These are phyloP conservation scores for Synergus umbraculus DNA, from an alignment of 2,888 invertebrate genomes.

Conservation along the genomic window DNA sequence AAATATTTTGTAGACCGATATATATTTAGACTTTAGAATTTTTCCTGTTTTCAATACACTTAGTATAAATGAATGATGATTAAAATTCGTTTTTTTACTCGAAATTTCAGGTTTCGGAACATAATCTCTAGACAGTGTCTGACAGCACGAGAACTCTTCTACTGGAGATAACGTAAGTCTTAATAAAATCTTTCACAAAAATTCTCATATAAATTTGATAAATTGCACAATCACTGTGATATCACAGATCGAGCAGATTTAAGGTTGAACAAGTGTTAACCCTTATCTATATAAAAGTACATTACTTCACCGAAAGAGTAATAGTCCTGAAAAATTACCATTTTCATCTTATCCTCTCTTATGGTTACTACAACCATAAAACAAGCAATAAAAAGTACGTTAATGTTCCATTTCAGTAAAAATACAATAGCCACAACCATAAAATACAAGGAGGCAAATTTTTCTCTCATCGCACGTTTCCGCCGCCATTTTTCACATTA, in stretches of 20 bases:
- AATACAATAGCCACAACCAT: conserved; percentile 19
- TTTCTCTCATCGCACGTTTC: conserved; percentile 9
- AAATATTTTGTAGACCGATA: too few species aligned
- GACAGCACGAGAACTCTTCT: neutral
- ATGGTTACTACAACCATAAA: conserved; percentile 32
- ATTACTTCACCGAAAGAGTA: conserved; percentile 1
- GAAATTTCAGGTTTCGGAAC: neutral
- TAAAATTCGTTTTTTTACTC: neutral
- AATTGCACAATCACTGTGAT: neutral
- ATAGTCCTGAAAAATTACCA: conserved; percentile 27
- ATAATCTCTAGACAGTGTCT: neutral
- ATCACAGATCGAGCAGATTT: neutral
- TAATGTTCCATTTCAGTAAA: conserved; percentile 34
- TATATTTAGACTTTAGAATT: too few species aligned
- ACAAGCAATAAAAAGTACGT: conserved; percentile 17
- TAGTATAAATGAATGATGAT: neutral
- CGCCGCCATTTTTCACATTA: conserved; percentile 1
- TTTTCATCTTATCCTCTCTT: conserved; percentile 11
- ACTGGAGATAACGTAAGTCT: neutral
- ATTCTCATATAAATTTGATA: neutral
- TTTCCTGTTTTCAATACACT: too few species aligned
- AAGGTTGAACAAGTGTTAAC: neutral
- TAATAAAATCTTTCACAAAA: neutral
- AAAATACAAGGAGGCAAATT: conserved; percentile 28
- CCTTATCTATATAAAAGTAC: neutral